Evolutionary conservation across 2,888 invertebrate species (phyloP), one percentile per base, ranked within the genome.

Genomic region (Nymphalis c-album): DNA sequence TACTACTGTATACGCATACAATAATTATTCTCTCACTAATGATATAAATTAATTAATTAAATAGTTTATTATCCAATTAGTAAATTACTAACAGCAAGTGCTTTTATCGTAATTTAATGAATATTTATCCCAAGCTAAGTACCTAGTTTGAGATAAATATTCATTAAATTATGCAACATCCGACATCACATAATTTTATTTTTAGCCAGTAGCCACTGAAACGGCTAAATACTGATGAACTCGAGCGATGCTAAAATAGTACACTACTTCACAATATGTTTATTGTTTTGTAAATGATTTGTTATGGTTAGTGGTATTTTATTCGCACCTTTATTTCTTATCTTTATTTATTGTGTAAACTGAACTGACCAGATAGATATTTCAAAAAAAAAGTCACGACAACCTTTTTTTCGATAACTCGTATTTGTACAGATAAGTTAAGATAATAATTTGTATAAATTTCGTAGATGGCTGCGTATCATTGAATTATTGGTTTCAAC

Each of bases 201-300:
- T 71, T 61, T 67, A 68, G 71, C 63, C 22, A 57, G 59, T 67
- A 68, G 71, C 63, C 22, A 57, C 22, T 17, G 63, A 35, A 64
- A 70, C 22, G 7, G 55, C 63, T 61, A 63, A 67, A 64, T n/a
- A 55, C 63, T 61, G 64, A 64, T 64, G 70, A 64, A 64, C 48
- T 20, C 50, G 31, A 58, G 67, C 60, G 61, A 66, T 63, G 63
- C 68, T 63, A 69, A 73, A 77, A 72, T 80, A 59, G 69, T 74
- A 71, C 78, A 79, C 73, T 80, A 78, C 75, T 68, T 83, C 64
- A 67, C 69, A 70, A 55, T 80, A 72, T 84, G 81, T 64, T 71
- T 85, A 83, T 73, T 86, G 86, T 75, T 77, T 70, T 53, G 53
- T 57, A 60, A 68, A 74, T 47, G 62, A 73, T 57, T 60, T 68